A percentile compares a stretch with the other conserved stretches of the same genome.
These are phyloP conservation scores for Nomada hirtipes DNA, from an alignment of 2,888 invertebrate genomes.

Conservation along the genomic window DNA sequence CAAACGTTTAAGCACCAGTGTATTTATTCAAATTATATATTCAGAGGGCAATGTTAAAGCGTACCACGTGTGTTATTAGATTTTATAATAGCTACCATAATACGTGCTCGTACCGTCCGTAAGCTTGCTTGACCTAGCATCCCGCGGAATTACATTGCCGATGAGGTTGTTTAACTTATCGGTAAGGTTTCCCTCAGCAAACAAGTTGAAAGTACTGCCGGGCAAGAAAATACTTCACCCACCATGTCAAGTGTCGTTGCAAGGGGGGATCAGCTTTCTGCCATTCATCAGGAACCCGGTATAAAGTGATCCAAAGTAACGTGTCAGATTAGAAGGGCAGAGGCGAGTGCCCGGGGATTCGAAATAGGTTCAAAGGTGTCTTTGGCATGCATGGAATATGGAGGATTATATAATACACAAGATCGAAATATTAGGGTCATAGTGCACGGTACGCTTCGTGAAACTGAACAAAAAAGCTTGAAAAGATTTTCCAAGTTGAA, in stretches of 20 bases:
- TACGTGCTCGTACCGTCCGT: background rate
- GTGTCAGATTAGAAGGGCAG: background rate
- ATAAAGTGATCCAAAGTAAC: background rate
- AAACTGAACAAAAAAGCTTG: conserved; percentile 1
- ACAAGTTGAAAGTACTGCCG: background rate
- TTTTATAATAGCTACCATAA: background rate
- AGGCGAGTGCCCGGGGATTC: no score
- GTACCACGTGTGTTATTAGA: no score
- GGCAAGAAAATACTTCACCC: background rate
- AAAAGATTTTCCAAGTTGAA: conserved; percentile 23
- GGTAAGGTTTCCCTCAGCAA: background rate
- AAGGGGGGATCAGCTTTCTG: background rate
- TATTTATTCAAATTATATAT: no score
- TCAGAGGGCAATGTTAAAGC: no score
- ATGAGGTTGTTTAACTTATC: background rate
- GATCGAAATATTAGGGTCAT: background rate
- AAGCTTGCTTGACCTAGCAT: conserved; percentile 1
- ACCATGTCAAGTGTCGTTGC: background rate
- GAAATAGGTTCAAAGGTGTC: background rate
- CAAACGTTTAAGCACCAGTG: no score
- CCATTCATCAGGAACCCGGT: background rate
- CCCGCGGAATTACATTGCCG: background rate
- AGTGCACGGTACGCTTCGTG: background rate
- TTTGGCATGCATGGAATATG: background rate
- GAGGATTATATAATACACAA: background rate